Conservation (phyloP, 2,113 vertebrate genomes). For the Sinocyclocheilus anshuiensis region DNA sequence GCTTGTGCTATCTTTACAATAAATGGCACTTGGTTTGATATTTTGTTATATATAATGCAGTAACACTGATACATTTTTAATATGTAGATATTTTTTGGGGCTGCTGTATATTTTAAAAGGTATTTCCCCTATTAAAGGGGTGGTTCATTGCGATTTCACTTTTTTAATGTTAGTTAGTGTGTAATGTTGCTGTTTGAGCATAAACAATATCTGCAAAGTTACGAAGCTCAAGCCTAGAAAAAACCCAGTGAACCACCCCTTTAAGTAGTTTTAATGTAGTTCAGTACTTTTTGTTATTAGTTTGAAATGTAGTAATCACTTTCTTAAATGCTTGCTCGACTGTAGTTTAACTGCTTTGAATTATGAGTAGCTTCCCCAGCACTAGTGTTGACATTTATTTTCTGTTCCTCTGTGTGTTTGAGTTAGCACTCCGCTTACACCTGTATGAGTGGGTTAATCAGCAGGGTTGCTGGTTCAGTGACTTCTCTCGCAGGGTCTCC, state of each 20-base stretch:
- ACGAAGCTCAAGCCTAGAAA: too few species aligned
- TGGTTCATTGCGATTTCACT: too few species aligned
- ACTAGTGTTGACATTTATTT: neutral
- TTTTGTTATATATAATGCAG: neutral
- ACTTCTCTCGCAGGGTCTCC: constrained; percentile 1
- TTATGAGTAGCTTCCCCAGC: neutral
- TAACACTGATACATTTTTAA: neutral
- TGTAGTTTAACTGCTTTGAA: neutral
- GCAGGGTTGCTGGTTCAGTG: constrained; percentile 35
- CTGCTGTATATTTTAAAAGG: neutral
- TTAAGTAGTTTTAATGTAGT: too few species aligned
- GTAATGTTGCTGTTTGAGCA: too few species aligned
- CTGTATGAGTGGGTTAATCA: constrained; percentile 46
- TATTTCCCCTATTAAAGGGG: too few species aligned
- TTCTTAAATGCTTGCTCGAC: neutral
- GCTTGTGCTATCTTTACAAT: neutral
- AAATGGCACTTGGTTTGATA: neutral
- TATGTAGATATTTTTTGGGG: neutral
- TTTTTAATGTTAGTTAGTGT: too few species aligned
- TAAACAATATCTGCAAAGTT: too few species aligned
- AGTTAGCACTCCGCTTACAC: constrained; percentile 26
- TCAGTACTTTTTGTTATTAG: neutral
- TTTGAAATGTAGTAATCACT: neutral
- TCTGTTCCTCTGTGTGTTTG: neutral
- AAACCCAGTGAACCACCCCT: too few species aligned